Percentiles rank a stretch among this genome's conserved stretches.
These are phyloP conservation scores for Congeria kusceri DNA, from an alignment of 2,888 invertebrate genomes.

Conservation along the genomic window DNA sequence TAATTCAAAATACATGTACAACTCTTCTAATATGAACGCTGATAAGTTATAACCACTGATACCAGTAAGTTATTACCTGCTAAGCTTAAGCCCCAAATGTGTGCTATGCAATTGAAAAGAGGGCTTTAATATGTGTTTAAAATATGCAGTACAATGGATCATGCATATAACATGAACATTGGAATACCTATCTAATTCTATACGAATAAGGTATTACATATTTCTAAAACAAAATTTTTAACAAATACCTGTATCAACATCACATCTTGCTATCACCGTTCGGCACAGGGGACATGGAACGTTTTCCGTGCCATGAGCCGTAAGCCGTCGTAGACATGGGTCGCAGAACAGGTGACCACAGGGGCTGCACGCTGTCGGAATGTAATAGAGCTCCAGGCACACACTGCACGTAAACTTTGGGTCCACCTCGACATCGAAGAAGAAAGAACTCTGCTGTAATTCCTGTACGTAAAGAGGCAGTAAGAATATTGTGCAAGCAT, in stretches of 20 bases:
- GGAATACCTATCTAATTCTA: too few species aligned
- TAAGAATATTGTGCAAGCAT: background rate
- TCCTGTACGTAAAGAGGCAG: slow-evolving; percentile 12
- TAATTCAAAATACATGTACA: too few species aligned
- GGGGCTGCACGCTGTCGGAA: slow-evolving; percentile 64
- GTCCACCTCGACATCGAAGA: slow-evolving; percentile 27
- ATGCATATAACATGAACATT: too few species aligned
- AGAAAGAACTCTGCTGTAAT: background rate
- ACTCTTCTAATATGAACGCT: too few species aligned
- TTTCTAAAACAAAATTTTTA: too few species aligned
- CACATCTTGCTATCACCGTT: slow-evolving; percentile 54
- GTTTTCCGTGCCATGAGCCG: slow-evolving; percentile 47
- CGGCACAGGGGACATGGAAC: slow-evolving; percentile 69
- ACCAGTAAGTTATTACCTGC: too few species aligned
- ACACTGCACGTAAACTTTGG: slow-evolving; percentile 64
- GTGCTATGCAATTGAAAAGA: too few species aligned
- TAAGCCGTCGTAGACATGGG: slow-evolving; percentile 69
- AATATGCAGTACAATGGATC: too few species aligned
- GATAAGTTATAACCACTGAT: too few species aligned
- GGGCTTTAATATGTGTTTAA: too few species aligned
- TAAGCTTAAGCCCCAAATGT: too few species aligned
- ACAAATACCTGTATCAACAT: slow-evolving; percentile 50
- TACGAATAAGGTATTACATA: too few species aligned
- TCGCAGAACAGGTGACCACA: slow-evolving; percentile 74
- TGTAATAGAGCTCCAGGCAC: slow-evolving; percentile 70